Conservation (phyloP, 2,888 invertebrate genomes). For the Mycalesis mineus region DNA sequence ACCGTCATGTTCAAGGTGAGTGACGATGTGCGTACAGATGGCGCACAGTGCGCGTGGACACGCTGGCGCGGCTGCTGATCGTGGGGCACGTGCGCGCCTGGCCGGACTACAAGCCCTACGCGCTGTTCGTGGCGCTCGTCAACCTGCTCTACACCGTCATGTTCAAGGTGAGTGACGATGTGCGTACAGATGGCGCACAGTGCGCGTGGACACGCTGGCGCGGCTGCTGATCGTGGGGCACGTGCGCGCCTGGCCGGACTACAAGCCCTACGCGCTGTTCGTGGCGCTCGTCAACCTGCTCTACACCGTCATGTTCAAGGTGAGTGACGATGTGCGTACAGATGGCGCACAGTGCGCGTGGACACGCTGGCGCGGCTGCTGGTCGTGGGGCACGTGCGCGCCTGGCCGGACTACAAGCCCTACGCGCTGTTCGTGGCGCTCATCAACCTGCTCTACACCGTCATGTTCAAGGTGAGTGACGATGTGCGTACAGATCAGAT, state of each 20-base stretch:
- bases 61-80: slow-evolving; percentile 80
- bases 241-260: slow-evolving; percentile 84
- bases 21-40: slow-evolving; percentile 74
- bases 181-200: slow-evolving; percentile 82
- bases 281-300: slow-evolving; percentile 91
- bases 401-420: slow-evolving; percentile 89
- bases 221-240: slow-evolving; percentile 50
- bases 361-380: slow-evolving; percentile 82
- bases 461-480: slow-evolving; percentile 88
- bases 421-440: slow-evolving; percentile 91
- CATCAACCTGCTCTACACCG: slow-evolving; percentile 89
- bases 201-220: slow-evolving; percentile 84
- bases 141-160: slow-evolving; percentile 90
- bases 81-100: slow-evolving; percentile 78
- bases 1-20: slow-evolving; percentile 89
- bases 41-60: slow-evolving; percentile 83
- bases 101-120: slow-evolving; percentile 88
- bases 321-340: slow-evolving; percentile 63
- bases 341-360: slow-evolving; percentile 86
- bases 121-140: slow-evolving; percentile 90
- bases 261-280: slow-evolving; percentile 91
- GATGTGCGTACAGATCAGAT: no score
- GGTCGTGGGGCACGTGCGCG: slow-evolving; percentile 41
- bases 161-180: slow-evolving; percentile 83
- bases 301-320: slow-evolving; percentile 92